phyloP scores from a whole-genome alignment of 92 coral and sea anemone genomes.

The Phenganax marumi region DNA sequence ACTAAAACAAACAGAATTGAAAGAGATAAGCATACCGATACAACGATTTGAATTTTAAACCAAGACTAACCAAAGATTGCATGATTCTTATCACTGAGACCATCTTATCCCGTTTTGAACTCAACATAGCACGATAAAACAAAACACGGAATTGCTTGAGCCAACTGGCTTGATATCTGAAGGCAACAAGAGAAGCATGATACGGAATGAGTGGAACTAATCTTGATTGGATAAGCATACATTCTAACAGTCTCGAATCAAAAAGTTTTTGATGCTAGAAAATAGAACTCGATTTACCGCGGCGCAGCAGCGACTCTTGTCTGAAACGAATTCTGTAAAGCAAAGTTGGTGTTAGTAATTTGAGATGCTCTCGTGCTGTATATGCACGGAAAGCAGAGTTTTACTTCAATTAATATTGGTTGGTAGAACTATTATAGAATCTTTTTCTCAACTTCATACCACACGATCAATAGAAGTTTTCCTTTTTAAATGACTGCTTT shows the following conservation, averaged over 20 bases:
- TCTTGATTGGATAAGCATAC: not conserved
- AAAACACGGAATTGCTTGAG: slow-evolving; percentile 39
- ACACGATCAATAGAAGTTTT: not conserved
- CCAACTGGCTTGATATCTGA: slow-evolving; percentile 52
- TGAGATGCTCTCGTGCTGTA: not conserved
- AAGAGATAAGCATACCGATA: not conserved
- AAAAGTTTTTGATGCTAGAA: not conserved
- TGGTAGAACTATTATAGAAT: too few species aligned
- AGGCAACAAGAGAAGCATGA: not conserved
- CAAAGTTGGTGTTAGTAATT: not conserved
- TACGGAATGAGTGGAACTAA: slow-evolving; percentile 40
- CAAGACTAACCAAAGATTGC: slow-evolving; percentile 45
- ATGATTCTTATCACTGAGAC: slow-evolving; percentile 46
- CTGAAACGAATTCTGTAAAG: slow-evolving; percentile 13
- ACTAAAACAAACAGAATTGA: slow-evolving; percentile 33
- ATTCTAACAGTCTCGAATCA: not conserved
- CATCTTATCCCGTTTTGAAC: slow-evolving; percentile 37
- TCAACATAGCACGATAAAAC: slow-evolving; percentile 41
- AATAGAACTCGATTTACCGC: not conserved
- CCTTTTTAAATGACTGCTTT: not conserved
- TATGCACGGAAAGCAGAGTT: too few species aligned
- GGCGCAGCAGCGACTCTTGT: not conserved
- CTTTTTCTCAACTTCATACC: not conserved
- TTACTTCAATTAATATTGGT: too few species aligned
- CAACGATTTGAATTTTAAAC: not conserved